Evolutionary conservation across 2,113 vertebrate species (phyloP), one percentile per base, ranked within the genome.

Genomic region (Bubalus kerabau): DNA sequence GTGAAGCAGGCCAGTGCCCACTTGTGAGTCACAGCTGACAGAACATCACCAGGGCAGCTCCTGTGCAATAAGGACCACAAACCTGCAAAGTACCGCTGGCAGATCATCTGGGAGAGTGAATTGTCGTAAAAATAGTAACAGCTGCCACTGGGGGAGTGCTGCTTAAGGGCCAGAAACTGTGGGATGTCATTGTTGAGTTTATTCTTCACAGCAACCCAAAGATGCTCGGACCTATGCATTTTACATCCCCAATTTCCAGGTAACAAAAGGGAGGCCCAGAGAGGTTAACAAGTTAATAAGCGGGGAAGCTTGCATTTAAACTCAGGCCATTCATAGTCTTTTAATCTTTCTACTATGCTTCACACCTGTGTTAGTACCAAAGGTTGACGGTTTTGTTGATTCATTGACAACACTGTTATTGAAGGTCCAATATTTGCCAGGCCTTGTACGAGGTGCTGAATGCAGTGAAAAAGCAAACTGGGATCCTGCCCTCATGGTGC

Each of bases 91-190:
- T 4, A 43, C 28, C 8, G 0, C 16, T 5, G 12, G 26, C 36
- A n/a, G 16, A 15, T 3, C 85, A 40, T 1, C 78, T 46, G 92
- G 81, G 92, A 36, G 50, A 54, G 56, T 0, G 48, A 40, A 12
- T 10, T 12, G 40, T 64, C 32, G 17, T 48, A n/a, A 36, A 71
- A 46, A 6, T 1, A 43, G 40, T 1, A 40, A 40, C 74, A 67
- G 24, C 43, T n/a, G 24, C 60, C 5, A 13, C 7, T 8, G 15
- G 2, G 1, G 1, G 17, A 16, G 19, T 3, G 14, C 7, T 19
- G 19, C n/a, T 15, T 54, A 8, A 11, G 7, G 4, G 32, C 46
- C 60, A 6, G 46, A 26, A 54, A 11, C 8, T 23, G 15, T 0
- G 1, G 7, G 10, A 2, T 4, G 5, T 30, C 26, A 5, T 46